Evolutionary conservation across 2,888 invertebrate species (phyloP).

Genomic region (Agrypnus murinus): DNA sequence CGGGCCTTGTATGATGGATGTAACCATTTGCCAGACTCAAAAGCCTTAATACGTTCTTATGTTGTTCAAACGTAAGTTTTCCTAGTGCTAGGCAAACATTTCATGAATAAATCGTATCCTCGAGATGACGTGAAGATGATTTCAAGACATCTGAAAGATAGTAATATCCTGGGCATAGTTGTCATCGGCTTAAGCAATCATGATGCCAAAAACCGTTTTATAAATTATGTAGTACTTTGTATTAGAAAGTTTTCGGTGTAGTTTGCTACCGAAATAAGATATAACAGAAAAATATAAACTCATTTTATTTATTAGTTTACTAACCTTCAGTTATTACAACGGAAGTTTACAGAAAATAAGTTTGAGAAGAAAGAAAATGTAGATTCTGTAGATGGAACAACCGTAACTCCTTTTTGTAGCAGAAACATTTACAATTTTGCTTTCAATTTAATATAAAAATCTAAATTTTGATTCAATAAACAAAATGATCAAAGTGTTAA

Average conservation of each 20-base stretch:
- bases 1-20: slow-evolving; percentile 46
- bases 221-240: slow-evolving; percentile 26
- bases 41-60: slow-evolving; percentile 27
- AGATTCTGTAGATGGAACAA: no score
- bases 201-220: slow-evolving; percentile 23
- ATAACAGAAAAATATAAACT: background rate
- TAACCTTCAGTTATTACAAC: background rate
- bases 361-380: background rate
- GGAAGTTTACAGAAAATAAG: background rate
- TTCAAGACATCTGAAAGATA: slow-evolving; percentile 12
- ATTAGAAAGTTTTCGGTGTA: slow-evolving; percentile 13
- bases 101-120: background rate
- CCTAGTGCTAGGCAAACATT: slow-evolving; percentile 10
- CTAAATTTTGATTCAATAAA: no score
- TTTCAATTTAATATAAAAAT: no score
- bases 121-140: slow-evolving; percentile 16
- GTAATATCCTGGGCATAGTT: slow-evolving; percentile 29
- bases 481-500: no score
- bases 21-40: slow-evolving; percentile 45
- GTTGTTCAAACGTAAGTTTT: slow-evolving; percentile 33
- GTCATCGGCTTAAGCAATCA: slow-evolving; percentile 22
- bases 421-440: no score
- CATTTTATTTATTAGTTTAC: slow-evolving; percentile 9
- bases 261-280: slow-evolving; percentile 5
- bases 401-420: no score